Evolutionary conservation across 2,797 vertebrate genomes (phyloP).

Genomic region (Acestrorhynchus altus): DNA sequence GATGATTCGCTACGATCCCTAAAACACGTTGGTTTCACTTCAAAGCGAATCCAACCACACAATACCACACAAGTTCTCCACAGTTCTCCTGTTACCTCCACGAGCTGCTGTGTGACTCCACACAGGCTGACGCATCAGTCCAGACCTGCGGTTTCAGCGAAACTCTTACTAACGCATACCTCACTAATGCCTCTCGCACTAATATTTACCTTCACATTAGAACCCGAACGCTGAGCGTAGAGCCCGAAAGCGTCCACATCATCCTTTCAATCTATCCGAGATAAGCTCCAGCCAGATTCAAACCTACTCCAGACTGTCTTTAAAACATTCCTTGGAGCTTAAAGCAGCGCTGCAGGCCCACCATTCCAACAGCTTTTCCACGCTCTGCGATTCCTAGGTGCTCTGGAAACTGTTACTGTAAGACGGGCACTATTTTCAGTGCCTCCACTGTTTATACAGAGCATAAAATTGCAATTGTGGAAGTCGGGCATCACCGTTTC

Average conservation of each 20-base stretch:
- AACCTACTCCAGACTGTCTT: background rate
- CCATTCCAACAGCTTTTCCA: background rate
- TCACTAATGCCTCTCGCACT: constrained; percentile 3
- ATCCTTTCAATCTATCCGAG: too few relatives aligned
- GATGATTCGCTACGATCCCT: background rate
- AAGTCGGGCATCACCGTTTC: background rate
- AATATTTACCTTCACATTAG: constrained; percentile 6
- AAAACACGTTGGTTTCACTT: background rate
- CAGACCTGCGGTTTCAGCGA: background rate
- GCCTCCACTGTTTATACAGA: background rate
- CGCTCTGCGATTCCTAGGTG: background rate
- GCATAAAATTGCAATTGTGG: background rate
- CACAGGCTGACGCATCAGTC: background rate
- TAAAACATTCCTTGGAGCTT: background rate
- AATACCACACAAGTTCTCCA: background rate
- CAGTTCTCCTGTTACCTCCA: background rate
- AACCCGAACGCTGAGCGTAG: background rate
- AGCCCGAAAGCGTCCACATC: background rate
- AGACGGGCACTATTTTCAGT: background rate
- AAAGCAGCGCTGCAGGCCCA: background rate
- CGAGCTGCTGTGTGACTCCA: background rate
- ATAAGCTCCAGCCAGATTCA: too few relatives aligned
- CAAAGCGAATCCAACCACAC: background rate
- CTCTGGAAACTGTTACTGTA: background rate
- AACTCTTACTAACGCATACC: constrained; percentile 9